Evolutionary conservation across 2,113 vertebrate genomes (phyloP), one percentile per base, ranked within the genome.

Genomic region (Dasypus novemcinctus): DNA sequence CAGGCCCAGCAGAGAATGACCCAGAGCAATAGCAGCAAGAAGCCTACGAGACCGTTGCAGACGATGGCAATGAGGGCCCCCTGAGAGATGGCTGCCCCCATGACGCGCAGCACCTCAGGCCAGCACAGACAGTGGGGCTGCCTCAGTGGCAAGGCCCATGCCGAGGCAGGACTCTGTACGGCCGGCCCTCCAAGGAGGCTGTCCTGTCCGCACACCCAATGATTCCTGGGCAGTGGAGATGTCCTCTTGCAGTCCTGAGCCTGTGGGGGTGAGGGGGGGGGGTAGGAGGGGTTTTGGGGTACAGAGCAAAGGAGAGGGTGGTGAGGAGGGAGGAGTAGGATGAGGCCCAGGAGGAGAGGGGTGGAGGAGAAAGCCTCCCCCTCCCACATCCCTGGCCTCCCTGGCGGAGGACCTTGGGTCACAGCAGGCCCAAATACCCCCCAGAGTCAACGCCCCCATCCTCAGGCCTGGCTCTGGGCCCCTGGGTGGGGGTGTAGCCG

Each of bases 1-100:
- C 98, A 99, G 86, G 98, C 98, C 97, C 98, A 98, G 97, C 98
- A 99, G 80, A 99, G 97, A 84, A 99, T 99, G 86, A 98, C 96
- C 97, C 99, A 98, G n/a, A 99, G 98, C 79, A 98, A 93, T 33
- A 99, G 64, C 95, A 99, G 97, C 74, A 99, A 98, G 92, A 98
- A 92, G 0, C 97, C 98, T 0, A 99, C 98, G 8, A 99, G 84
- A 36, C 98, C 98, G 64, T 99, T 99, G 97, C 98, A 98, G 86
- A 97, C 98, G 91, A 99, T 98, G 25, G 98, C 98, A 23, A 99
- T 97, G 0, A 99, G 94, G 0, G 98, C 98, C 71, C 98, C 98
- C 0, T 98, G 98, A 91, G 98, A 99, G 54, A 99, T 97, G 93
- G 97, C 98, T 74, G 98, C 94, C 90, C 98, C 98, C 98, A 99